Evolutionary conservation across 2,797 vertebrate genomes (phyloP).

Genomic region (Myotis pilosus): DNA sequence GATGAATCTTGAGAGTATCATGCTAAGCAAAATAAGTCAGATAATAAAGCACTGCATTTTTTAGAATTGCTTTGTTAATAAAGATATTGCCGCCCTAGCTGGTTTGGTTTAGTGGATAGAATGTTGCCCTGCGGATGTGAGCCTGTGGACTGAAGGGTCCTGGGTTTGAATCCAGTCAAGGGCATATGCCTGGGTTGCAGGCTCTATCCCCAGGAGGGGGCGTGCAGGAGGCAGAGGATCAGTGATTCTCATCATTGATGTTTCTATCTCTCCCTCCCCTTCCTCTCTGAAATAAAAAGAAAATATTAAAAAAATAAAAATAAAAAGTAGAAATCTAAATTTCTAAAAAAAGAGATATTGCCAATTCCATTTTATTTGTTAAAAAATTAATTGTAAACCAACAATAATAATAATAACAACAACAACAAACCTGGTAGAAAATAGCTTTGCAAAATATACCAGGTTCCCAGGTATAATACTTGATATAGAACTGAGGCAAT

Average conservation of each 20-base stretch:
- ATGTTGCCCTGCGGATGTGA: too few species aligned
- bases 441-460: not conserved
- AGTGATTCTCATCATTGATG: too few species aligned
- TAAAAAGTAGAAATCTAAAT: too few species aligned
- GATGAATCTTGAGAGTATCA: not conserved
- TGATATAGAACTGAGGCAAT: not conserved
- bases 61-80: constrained; percentile 14
- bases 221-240: too few species aligned
- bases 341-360: not conserved
- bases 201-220: too few species aligned
- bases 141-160: too few species aligned
- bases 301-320: too few species aligned
- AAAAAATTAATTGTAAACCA: constrained; percentile 16
- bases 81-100: not conserved
- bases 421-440: not conserved
- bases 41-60: not conserved
- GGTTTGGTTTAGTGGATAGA: too few species aligned
- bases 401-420: not conserved
- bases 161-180: too few species aligned
- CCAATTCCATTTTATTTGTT: not conserved
- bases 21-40: not conserved
- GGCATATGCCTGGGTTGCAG: too few species aligned
- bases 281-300: too few species aligned
- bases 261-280: too few species aligned
- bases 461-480: not conserved